Evolutionary conservation across 2,888 invertebrate species (phyloP), one percentile per base, ranked within the genome.

Genomic region (Melitaea athalia): DNA sequence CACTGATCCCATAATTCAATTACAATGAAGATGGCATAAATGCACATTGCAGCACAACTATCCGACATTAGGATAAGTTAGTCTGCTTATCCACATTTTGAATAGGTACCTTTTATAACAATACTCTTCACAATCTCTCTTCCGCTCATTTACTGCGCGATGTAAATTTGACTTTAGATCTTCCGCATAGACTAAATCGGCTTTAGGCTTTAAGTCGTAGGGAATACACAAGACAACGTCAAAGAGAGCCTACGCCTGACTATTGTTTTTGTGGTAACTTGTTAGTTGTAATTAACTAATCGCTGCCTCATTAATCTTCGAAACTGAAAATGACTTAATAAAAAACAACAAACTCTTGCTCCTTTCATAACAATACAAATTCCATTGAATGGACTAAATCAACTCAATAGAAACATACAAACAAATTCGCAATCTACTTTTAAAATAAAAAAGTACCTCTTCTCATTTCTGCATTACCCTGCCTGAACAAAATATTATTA

Each of bases 31-130:
- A 88, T 91, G 87, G 88, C 90, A 80, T 92, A 91, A 91, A 92
- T 92, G 92, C 92, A 90, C 77, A 90, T 90, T 91, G 91, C 87
- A 90, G 90, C 91, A 90, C 85, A 84, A 87, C 86, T 86, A 84
- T 86, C 83, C 81, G 83, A 85, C 82, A 78, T 81, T 78, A 80
- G 82, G 80, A 84, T 82, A 83, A 89, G 91, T 91, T 92, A 92
- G 91, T 91, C 92, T 91, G 92, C 88, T 82, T 80, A 79, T 82
- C 86, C 88, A 89, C 86, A 88, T 88, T 89, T 89, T 87, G 88
- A 90, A 91, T 91, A 92, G 92, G 92, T 92, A 92, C 92, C 91
- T 91, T 91, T 91, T 88, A 91, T 80, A 91, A 91, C 86, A 87
- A 91, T 88, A 91, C 91, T 88, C 86, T 87, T 88, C 89, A 88